A percentile compares a stretch with the other conserved stretches of the same genome.
phyloP scores from a whole-genome alignment of 2,888 invertebrate species.

The Drosophila melanosoma region DNA sequence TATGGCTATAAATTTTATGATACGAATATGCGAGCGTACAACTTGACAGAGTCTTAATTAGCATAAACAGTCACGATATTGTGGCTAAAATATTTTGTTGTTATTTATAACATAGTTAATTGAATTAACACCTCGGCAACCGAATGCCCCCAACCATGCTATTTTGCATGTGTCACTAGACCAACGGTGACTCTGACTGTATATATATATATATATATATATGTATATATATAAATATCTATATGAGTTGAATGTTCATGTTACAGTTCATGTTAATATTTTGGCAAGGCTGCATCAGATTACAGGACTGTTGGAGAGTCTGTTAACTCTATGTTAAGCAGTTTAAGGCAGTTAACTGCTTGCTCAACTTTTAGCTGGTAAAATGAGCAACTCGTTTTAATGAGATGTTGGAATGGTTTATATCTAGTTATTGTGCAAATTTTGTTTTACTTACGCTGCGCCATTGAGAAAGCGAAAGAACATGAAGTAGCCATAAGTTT shows the following conservation, averaged over 20 bases:
- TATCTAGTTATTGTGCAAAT: neutral
- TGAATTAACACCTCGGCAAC: conserved; percentile 68
- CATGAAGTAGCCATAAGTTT: conserved; percentile 95
- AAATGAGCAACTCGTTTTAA: neutral
- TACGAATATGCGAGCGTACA: conserved; percentile 29
- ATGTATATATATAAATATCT: neutral
- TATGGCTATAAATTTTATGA: conserved; percentile 22
- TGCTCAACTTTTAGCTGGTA: neutral
- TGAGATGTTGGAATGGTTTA: neutral
- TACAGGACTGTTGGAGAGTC: neutral
- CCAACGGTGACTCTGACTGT: conserved; percentile 13
- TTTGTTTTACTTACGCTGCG: conserved; percentile 91
- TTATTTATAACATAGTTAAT: conserved; percentile 77
- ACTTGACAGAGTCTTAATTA: conserved; percentile 62
- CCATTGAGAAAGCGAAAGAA: conserved; percentile 96
- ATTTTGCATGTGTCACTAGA: conserved; percentile 65
- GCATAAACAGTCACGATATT: conserved; percentile 78
- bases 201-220: neutral
- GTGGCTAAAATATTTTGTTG: conserved; percentile 72
- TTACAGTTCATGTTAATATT: neutral
- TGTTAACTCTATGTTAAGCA: neutral
- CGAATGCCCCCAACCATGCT: conserved; percentile 23
- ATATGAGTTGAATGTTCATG: neutral
- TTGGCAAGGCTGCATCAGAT: neutral
- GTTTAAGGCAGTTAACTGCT: neutral